Conservation (phyloP, 2,888 invertebrate genomes). For the Ganaspis brasiliensis region DNA sequence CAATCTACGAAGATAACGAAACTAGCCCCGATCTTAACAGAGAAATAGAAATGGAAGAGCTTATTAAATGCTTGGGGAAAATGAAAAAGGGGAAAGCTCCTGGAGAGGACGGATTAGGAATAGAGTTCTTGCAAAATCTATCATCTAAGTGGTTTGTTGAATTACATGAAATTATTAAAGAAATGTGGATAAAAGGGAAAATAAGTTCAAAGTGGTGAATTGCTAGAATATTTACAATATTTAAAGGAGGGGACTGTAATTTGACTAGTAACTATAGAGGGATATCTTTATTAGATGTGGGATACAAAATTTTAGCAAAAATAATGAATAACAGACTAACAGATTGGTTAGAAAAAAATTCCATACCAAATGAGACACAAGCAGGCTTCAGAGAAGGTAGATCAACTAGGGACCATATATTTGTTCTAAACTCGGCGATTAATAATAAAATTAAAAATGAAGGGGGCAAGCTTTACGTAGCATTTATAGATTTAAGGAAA, state of each 20-base stretch:
- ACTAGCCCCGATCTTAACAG: no score
- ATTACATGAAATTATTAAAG: no score
- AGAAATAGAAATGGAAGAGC: no score
- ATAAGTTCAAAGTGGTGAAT: conserved; percentile 27
- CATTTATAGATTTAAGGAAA: conserved; percentile 47
- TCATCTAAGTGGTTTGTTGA: no score
- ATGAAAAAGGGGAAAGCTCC: no score
- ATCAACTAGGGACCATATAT: conserved; percentile 46
- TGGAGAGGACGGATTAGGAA: no score
- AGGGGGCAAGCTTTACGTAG: conserved; percentile 46
- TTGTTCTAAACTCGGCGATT: conserved; percentile 49
- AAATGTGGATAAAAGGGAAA: conserved; percentile 31
- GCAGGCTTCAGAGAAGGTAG: no score
- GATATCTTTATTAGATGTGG: conserved; percentile 32
- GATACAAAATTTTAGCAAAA: conserved; percentile 32
- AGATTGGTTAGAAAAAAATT: conserved; percentile 18
- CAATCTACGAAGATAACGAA: no score
- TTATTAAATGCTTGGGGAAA: no score
- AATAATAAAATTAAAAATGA: conserved; percentile 41
- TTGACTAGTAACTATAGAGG: conserved; percentile 28
- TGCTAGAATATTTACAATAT: conserved; percentile 37
- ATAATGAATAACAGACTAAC: conserved; percentile 39
- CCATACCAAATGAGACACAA: not conserved
- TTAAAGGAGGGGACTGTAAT: conserved; percentile 24
- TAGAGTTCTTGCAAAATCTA: no score